phyloP scores from a whole-genome alignment of 2,797 vertebrate species.

The Gila robusta region DNA sequence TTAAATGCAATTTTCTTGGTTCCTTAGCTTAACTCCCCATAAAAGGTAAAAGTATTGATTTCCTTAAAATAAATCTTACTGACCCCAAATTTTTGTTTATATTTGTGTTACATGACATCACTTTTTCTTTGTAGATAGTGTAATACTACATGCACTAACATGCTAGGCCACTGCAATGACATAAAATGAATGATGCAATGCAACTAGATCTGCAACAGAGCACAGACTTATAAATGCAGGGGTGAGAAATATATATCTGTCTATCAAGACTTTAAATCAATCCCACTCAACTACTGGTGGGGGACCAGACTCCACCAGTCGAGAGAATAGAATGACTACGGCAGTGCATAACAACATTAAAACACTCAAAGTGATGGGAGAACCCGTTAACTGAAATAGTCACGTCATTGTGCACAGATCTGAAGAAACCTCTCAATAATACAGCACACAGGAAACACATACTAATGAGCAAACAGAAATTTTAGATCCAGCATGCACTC shows the following conservation, averaged over 20 bases:
- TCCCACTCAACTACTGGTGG: conserved; percentile 1
- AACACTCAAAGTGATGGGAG: not conserved
- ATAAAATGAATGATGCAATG: conserved; percentile 33
- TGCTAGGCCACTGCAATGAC: not conserved
- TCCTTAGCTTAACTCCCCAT: too few species aligned
- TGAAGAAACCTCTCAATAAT: conserved; percentile 22
- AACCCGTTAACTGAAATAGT: not conserved
- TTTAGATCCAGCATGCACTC: conserved; percentile 32
- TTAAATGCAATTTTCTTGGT: not conserved
- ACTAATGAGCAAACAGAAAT: conserved; percentile 50
- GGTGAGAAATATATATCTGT: not conserved
- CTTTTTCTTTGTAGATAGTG: not conserved
- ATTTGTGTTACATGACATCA: not conserved
- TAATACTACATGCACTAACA: not conserved
- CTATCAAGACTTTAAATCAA: conserved; percentile 4
- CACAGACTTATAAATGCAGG: not conserved
- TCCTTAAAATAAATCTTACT: not conserved
- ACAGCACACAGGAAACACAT: conserved; percentile 43
- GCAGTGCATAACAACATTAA: not conserved
- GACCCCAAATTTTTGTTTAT: not conserved
- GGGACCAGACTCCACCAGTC: not conserved
- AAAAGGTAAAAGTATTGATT: not conserved
- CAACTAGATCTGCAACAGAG: conserved; percentile 1
- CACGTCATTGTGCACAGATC: conserved; percentile 14
- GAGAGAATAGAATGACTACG: not conserved